phyloP scores from a whole-genome alignment of 2,113 vertebrate genomes.

The Delphinus delphis region DNA sequence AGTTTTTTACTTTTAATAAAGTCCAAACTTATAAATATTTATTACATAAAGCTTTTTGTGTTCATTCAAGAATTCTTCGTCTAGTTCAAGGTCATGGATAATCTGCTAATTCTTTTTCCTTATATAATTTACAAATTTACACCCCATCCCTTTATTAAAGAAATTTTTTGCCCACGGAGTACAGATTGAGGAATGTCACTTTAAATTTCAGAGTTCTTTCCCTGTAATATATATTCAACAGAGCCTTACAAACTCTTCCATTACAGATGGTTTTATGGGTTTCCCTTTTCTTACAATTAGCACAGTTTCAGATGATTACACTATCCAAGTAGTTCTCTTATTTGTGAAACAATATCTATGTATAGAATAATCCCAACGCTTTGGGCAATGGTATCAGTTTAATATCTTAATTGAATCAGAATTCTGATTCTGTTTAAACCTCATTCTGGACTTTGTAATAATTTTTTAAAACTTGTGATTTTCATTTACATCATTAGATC shows the following conservation, averaged over 20 bases:
- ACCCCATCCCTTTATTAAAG: not conserved
- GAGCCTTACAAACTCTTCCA: not conserved
- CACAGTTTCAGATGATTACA: not conserved
- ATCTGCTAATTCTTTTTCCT: not conserved
- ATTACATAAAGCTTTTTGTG: not conserved
- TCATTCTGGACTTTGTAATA: not conserved
- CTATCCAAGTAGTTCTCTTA: not conserved
- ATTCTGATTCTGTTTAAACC: not conserved
- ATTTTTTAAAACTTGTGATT: not conserved
- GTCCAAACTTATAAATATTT: not conserved
- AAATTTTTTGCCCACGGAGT: not conserved
- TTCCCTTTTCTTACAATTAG: not conserved
- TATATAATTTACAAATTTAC: not conserved
- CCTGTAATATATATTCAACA: not conserved
- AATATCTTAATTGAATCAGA: not conserved
- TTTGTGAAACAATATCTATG: not conserved
- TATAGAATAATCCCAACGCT: not conserved
- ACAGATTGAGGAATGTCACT: not conserved
- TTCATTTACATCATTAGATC: not conserved
- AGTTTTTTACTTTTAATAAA: not conserved
- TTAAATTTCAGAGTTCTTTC: not conserved
- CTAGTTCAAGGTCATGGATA: not conserved
- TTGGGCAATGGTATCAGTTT: not conserved
- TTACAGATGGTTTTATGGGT: not conserved
- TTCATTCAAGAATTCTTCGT: not conserved